Conservation (phyloP, 1,140 invertebrate genomes). For the Agraylea sexmaculata region DNA sequence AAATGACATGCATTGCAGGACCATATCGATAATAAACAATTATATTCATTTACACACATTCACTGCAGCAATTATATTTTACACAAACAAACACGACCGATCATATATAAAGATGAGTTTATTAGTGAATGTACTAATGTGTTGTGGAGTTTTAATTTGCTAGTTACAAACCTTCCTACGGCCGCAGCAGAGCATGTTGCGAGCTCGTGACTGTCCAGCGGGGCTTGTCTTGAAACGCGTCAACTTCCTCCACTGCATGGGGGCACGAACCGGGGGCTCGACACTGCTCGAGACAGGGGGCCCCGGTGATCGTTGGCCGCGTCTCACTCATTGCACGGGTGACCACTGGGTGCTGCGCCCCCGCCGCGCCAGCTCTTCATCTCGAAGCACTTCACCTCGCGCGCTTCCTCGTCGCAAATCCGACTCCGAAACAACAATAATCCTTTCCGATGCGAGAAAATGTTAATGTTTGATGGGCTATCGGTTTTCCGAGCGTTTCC, state of each 20-base stretch:
- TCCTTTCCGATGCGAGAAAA: background rate
- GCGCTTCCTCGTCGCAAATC: slow-evolving; percentile 9
- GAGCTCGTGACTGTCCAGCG: slow-evolving; percentile 58
- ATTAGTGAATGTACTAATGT: slow-evolving; percentile 3
- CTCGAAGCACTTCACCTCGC: background rate
- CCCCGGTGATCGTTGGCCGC: slow-evolving; percentile 21
- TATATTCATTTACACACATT: background rate
- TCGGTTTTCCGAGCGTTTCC: slow-evolving; percentile 17
- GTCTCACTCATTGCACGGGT: slow-evolving; percentile 26
- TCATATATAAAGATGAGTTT: slow-evolving; percentile 23
- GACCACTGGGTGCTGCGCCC: slow-evolving; percentile 32
- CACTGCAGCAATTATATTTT: background rate
- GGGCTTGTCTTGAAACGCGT: slow-evolving; percentile 58
- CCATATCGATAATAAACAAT: too few species aligned
- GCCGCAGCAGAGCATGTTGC: slow-evolving; percentile 77
- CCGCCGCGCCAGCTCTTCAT: slow-evolving; percentile 25
- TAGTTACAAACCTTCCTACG: slow-evolving; percentile 79
- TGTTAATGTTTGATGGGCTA: slow-evolving; percentile 18
- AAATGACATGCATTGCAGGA: too few species aligned
- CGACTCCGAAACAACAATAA: background rate
- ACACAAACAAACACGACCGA: slow-evolving; percentile 9
- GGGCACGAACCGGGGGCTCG: slow-evolving; percentile 30
- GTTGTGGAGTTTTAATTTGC: slow-evolving; percentile 25
- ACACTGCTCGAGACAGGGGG: slow-evolving; percentile 24
- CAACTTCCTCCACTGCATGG: slow-evolving; percentile 64